A percentile compares a stretch with the other conserved stretches of the same genome.
Conservation (phyloP, 2,888 invertebrate species). For the Thymelicus acteon region DNA sequence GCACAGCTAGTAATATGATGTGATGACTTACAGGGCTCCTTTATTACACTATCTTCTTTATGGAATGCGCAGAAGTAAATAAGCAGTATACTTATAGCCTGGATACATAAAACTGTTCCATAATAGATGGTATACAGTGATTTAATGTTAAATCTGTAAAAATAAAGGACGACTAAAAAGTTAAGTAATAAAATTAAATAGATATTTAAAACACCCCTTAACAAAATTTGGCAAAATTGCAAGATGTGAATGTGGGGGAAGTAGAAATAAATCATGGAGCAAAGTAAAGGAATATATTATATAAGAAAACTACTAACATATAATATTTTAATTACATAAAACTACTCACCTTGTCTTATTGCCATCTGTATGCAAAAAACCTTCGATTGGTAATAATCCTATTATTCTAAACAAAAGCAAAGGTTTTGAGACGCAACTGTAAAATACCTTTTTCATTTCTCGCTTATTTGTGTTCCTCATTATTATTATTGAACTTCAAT, state of each 20-base stretch:
- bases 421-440: constrained; percentile 34
- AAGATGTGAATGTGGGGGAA: too few relatives aligned
- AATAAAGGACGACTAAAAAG: not conserved
- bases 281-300: too few relatives aligned
- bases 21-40: not conserved
- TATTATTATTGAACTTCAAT: not conserved
- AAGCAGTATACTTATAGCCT: not conserved
- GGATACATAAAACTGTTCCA: constrained; percentile 7
- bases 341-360: constrained; percentile 38
- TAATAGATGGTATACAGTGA: constrained; percentile 34
- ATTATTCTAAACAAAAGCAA: constrained; percentile 35
- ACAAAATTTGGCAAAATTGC: too few relatives aligned
- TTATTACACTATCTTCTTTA: not conserved
- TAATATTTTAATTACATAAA: too few relatives aligned
- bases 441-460: constrained; percentile 32
- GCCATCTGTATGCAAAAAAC: constrained; percentile 36
- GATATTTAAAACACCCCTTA: too few relatives aligned
- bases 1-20: too few relatives aligned
- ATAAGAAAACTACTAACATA: too few relatives aligned
- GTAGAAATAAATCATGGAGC: too few relatives aligned
- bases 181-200: too few relatives aligned
- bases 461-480: not conserved
- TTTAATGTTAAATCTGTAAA: constrained; percentile 34
- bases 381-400: constrained; percentile 41
- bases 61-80: not conserved